phyloP scores from a whole-genome alignment of 35 echinoderm and acorn worm species.

The Ophioderma brevispina region DNA sequence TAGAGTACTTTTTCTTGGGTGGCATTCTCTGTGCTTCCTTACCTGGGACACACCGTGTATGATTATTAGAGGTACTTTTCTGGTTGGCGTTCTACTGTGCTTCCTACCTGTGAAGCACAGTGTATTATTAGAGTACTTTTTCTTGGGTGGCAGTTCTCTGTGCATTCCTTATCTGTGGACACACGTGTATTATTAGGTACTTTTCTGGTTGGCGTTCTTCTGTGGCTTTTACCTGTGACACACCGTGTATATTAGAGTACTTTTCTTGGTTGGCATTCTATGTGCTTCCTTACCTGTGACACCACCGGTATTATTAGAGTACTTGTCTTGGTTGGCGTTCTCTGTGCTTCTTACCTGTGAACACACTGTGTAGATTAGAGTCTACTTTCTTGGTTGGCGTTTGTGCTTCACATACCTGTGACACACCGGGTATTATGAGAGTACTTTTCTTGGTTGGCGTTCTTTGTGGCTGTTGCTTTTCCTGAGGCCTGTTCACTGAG shows the following conservation, averaged over 20 bases:
- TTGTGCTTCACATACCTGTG: slow-evolving; percentile 83
- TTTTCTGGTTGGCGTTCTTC: slow-evolving; percentile 83
- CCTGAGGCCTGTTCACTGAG: slow-evolving; percentile 51
- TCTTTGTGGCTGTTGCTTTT: slow-evolving; percentile 33
- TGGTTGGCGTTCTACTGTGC: no score
- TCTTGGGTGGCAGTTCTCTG: no score
- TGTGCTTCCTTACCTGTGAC: slow-evolving; percentile 78
- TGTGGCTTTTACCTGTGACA: no score
- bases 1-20: slow-evolving; percentile 82
- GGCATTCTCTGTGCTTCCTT: slow-evolving; percentile 75
- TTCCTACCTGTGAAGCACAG: no score
- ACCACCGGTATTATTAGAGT: slow-evolving; percentile 82
- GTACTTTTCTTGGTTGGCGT: slow-evolving; percentile 91
- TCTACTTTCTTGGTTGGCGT: no score
- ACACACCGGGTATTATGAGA: slow-evolving; percentile 77
- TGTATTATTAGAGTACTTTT: no score
- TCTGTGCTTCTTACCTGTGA: no score
- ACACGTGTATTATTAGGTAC: slow-evolving; percentile 80
- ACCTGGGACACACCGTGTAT: no score
- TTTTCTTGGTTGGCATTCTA: slow-evolving; percentile 86
- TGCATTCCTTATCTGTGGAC: no score
- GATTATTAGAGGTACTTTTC: no score
- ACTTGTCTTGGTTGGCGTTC: slow-evolving; percentile 85
- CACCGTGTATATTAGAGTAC: no score
- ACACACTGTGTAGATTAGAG: no score